Conservation (phyloP, 2,113 vertebrate species). For the Seriola dumerili region DNA sequence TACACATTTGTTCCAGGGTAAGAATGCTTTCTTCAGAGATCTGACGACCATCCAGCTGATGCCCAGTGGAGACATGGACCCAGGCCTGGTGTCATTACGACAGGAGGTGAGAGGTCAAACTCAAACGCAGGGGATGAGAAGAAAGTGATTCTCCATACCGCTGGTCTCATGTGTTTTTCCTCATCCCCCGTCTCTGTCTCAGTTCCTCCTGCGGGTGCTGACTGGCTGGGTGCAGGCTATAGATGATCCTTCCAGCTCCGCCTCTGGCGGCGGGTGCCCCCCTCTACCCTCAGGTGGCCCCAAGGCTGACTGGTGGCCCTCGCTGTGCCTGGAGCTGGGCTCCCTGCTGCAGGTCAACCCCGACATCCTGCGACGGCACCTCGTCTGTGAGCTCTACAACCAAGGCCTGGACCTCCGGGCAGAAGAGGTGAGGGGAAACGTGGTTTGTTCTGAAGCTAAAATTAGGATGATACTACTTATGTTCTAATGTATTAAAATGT, state of each 20-base stretch:
- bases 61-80: conserved; percentile 94
- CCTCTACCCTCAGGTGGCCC: conserved; percentile 58
- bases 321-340: conserved; percentile 88
- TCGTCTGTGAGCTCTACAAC: conserved; percentile 95
- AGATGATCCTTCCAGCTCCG: conserved; percentile 53
- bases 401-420: conserved; percentile 92
- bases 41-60: conserved; percentile 95
- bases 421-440: conserved; percentile 91
- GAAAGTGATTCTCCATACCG: background rate
- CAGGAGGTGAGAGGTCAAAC: conserved; percentile 87
- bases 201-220: conserved; percentile 93
- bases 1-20: conserved; percentile 85
- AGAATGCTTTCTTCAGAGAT: conserved; percentile 98
- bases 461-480: background rate
- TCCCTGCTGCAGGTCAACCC: conserved; percentile 91
- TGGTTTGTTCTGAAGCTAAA: background rate
- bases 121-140: background rate
- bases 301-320: conserved; percentile 89
- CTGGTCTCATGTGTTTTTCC: background rate
- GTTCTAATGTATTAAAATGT: background rate
- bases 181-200: conserved; percentile 4
- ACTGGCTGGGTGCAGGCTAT: conserved; percentile 88
- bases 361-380: conserved; percentile 90
- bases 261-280: background rate
- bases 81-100: conserved; percentile 86